Evolutionary conservation across 1,140 invertebrate species (phyloP).

Genomic region (Drosophila insularis): DNA sequence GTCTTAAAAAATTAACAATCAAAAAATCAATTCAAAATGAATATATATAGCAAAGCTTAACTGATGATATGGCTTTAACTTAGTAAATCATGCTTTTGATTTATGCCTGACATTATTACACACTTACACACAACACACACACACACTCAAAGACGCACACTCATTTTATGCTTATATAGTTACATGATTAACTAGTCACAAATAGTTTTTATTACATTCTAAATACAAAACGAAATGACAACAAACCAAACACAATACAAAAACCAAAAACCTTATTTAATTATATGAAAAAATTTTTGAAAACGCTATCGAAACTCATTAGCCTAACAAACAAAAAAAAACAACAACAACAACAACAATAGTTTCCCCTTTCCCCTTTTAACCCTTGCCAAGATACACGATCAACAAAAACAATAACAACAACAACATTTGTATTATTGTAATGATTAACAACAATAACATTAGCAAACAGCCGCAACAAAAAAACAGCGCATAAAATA

Average conservation of each 20-base stretch:
- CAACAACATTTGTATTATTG: constrained; percentile 57
- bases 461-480: constrained; percentile 7
- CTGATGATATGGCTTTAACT: constrained; percentile 67
- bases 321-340: constrained; percentile 49
- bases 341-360: constrained; percentile 16
- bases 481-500: constrained; percentile 30
- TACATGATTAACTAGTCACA: constrained; percentile 68
- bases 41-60: constrained; percentile 62
- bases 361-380: neutral
- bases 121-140: constrained; percentile 4
- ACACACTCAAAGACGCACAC: constrained; percentile 21
- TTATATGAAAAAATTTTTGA: constrained; percentile 29
- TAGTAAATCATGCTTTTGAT: constrained; percentile 77
- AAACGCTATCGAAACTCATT: constrained; percentile 67
- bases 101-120: constrained; percentile 74
- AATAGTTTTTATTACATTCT: constrained; percentile 61
- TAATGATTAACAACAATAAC: constrained; percentile 47
- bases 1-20: neutral
- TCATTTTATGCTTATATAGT: constrained; percentile 33
- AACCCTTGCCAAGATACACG: neutral
- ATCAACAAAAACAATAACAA: constrained; percentile 26
- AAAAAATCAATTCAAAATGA: constrained; percentile 1
- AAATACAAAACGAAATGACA: constrained; percentile 40
- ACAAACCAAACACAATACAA: constrained; percentile 16
- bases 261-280: constrained; percentile 16